phyloP scores from a whole-genome alignment of 35 echinoderm and acorn worm species.

The Eucidaris tribuloides region DNA sequence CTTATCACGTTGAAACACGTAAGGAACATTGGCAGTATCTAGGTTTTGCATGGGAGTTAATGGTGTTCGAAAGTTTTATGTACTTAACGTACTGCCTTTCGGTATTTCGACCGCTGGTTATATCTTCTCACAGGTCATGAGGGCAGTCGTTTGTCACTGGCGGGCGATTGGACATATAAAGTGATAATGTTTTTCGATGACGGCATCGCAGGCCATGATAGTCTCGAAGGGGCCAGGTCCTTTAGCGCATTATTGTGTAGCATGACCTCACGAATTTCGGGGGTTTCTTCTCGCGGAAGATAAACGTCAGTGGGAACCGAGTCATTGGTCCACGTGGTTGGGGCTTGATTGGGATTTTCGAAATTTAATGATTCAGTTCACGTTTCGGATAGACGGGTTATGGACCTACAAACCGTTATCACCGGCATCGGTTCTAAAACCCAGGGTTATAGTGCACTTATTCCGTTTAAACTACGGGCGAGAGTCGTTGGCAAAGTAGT shows the following conservation, averaged over 20 bases:
- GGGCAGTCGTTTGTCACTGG: background rate
- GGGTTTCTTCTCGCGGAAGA: slow-evolving; percentile 10
- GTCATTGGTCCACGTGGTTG: background rate
- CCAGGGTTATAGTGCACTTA: background rate
- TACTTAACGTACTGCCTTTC: slow-evolving; percentile 33
- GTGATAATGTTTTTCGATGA: slow-evolving; percentile 37
- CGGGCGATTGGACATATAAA: background rate
- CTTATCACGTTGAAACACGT: slow-evolving; percentile 36
- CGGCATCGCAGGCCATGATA: background rate
- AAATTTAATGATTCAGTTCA: background rate
- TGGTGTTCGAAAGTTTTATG: background rate
- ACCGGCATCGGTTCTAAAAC: background rate
- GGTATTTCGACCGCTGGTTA: slow-evolving; percentile 22
- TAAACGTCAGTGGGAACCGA: slow-evolving; percentile 26
- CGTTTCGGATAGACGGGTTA: background rate
- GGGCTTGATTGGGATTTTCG: slow-evolving; percentile 18
- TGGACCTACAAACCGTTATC: background rate
- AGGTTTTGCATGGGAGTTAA: slow-evolving; percentile 11
- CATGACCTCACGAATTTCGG: background rate
- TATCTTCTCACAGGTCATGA: slow-evolving; percentile 1
- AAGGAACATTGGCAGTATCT: background rate
- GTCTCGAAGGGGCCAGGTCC: background rate
- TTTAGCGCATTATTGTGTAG: background rate
- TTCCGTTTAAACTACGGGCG: background rate
- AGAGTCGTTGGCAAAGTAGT: background rate